These are phyloP conservation scores for Globodera ellingtonae DNA, from an alignment of 1,140 invertebrate genomes.

Conservation along the genomic window DNA sequence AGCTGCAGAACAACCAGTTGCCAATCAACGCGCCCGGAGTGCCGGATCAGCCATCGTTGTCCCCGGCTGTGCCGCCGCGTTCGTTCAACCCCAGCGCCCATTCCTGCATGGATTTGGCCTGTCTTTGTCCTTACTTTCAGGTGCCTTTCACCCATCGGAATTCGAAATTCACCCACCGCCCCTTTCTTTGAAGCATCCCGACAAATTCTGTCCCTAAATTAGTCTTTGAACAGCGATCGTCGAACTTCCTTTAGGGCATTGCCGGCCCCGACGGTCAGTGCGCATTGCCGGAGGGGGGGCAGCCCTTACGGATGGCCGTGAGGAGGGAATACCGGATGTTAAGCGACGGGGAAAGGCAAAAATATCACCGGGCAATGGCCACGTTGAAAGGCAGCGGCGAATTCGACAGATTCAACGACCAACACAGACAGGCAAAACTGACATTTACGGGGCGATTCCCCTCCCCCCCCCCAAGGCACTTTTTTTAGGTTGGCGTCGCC, in stretches of 20 bases:
- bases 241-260: slow-evolving; percentile 39
- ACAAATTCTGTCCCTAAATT: slow-evolving; percentile 31
- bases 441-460: slow-evolving; percentile 17
- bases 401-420: slow-evolving; percentile 57
- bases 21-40: slow-evolving; percentile 56
- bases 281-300: slow-evolving; percentile 50
- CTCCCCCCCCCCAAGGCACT: too few species aligned
- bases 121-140: slow-evolving; percentile 36
- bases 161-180: slow-evolving; percentile 49
- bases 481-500: slow-evolving; percentile 16
- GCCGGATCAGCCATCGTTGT: slow-evolving; percentile 48
- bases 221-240: too few species aligned
- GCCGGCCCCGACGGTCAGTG: slow-evolving; percentile 55
- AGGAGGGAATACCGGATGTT: slow-evolving; percentile 66
- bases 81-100: slow-evolving; percentile 31
- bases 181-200: slow-evolving; percentile 54
- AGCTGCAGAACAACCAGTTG: slow-evolving; percentile 35
- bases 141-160: slow-evolving; percentile 33
- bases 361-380: slow-evolving; percentile 65
- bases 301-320: slow-evolving; percentile 50
- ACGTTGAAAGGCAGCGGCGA: slow-evolving; percentile 64
- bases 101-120: slow-evolving; percentile 33
- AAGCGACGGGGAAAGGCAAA: slow-evolving; percentile 61
- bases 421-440: slow-evolving; percentile 55
- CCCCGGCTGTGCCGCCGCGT: slow-evolving; percentile 30